Conservation (phyloP, 2,888 invertebrate species). For the Tetranychus truncatus region DNA sequence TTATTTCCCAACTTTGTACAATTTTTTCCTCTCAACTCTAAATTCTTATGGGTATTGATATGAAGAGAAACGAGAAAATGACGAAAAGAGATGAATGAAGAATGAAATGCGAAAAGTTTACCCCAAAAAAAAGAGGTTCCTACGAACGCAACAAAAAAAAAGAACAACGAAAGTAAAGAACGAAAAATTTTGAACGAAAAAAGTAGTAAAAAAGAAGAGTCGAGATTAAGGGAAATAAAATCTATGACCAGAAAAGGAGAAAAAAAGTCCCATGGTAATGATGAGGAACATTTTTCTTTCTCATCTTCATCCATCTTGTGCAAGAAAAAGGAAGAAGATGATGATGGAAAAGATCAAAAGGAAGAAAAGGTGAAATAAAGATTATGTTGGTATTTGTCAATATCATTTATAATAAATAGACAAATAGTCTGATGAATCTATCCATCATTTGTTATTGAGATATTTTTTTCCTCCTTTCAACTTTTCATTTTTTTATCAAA, state of each 20-base stretch:
- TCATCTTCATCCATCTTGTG: not conserved
- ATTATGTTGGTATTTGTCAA: not conserved
- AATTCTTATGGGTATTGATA: no score
- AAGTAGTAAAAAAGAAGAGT: not conserved
- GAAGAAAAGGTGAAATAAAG: no score
- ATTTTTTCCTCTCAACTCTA: not conserved
- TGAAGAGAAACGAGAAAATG: no score
- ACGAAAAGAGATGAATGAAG: no score
- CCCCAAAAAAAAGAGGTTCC: no score
- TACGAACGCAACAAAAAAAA: no score
- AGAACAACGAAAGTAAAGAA: not conserved
- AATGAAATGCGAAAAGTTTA: no score
- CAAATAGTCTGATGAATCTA: not conserved
- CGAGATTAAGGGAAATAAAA: not conserved
- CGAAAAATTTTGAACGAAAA: not conserved
- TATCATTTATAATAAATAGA: not conserved
- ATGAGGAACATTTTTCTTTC: slow-evolving; percentile 6
- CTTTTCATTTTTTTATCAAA: not conserved
- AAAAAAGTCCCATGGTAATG: not conserved
- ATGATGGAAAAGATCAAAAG: no score
- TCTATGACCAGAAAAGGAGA: slow-evolving; percentile 1
- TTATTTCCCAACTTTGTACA: not conserved
- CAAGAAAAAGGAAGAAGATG: no score
- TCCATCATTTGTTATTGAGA: not conserved
- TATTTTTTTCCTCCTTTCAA: not conserved